Conservation (phyloP, 1,140 invertebrate genomes). For the Drosophila repleta region DNA sequence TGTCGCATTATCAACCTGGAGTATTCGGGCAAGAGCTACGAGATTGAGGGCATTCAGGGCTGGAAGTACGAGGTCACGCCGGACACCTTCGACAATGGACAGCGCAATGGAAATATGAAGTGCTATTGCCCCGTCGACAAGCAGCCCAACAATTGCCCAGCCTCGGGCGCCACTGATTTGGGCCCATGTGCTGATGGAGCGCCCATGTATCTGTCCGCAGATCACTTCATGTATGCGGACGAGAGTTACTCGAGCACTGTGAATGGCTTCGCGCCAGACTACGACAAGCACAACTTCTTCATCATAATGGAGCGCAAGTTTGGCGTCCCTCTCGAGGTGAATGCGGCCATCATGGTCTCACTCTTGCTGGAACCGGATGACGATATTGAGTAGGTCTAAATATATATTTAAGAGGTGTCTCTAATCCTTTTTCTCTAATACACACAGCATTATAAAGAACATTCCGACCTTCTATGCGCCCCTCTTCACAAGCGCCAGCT, state of each 20-base stretch:
- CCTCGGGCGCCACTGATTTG: slow-evolving; percentile 87
- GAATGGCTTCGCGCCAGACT: slow-evolving; percentile 88
- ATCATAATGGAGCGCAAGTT: slow-evolving; percentile 90
- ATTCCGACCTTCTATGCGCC: slow-evolving; percentile 73
- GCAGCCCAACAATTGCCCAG: slow-evolving; percentile 83
- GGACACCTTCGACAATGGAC: slow-evolving; percentile 88
- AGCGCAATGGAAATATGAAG: slow-evolving; percentile 85
- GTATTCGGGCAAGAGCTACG: slow-evolving; percentile 70
- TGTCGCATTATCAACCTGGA: slow-evolving; percentile 86
- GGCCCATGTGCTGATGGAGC: slow-evolving; percentile 88
- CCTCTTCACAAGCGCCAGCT: slow-evolving; percentile 68
- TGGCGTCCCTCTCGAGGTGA: slow-evolving; percentile 88
- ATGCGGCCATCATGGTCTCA: slow-evolving; percentile 90
- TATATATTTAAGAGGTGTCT: neutral
- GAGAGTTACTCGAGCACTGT: slow-evolving; percentile 87
- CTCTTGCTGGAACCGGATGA: slow-evolving; percentile 86
- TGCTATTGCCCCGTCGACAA: slow-evolving; percentile 85
- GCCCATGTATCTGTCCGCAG: slow-evolving; percentile 92
- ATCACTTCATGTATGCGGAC: slow-evolving; percentile 94
- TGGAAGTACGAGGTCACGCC: slow-evolving; percentile 86
- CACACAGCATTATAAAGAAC: slow-evolving; percentile 58
- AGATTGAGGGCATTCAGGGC: slow-evolving; percentile 85
- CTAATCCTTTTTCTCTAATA: neutral
- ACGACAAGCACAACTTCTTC: slow-evolving; percentile 88
- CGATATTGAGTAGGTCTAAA: slow-evolving; percentile 85